Base-by-base conservation (phyloP, 2,888 invertebrate genomes). In the Chamaedrilus cognettii region DNA sequence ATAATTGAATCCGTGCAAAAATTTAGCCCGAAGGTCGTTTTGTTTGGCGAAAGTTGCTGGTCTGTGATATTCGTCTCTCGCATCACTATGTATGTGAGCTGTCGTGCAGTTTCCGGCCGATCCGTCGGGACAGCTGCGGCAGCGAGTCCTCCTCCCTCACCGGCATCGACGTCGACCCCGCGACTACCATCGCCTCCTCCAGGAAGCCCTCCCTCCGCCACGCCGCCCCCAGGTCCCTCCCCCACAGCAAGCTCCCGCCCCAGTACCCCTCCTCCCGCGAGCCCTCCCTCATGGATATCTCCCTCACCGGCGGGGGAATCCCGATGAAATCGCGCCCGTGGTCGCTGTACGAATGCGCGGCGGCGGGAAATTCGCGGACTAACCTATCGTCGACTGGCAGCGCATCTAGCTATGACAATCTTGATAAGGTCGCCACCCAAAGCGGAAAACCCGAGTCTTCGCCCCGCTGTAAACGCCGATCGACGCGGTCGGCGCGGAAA, bases 371-470 rank as follows among this genome's bases (percentile, higher is more conserved):
- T 31, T 62, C 62, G 2, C 30, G 62, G 26, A 31, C 62, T 5
- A 50, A 50, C 51, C 62, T 62, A 1, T 62, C 62, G 26, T 62
- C 62, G 5, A 51, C 62, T 11, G 62, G 62, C 1, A 62, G 62
- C 51, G 62, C 62, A 1, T 62, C 62, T 31, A 62, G 62, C 32
- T 62, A 62, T 31, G 62, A 62, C 26, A 62, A 62, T 33, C 62
- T 62, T 0, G 62, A 62, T 19, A 62, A 62, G n/a, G 26, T n/a
- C 19, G 62, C 31, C 19, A 30, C 60, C 30, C 23, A 3, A n/a
- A 19, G 42, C 19, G 19, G 19, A 15, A n/a, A n/a, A n/a, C 42
- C 7, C 7, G 55, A 52, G 7, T 11, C 23, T 23, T 52, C 55
- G 26, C 55, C 55, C 28, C 11, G 26, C 11, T 23, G 5, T 19